Evolutionary conservation across 2,888 invertebrate species (phyloP), one percentile per base, ranked within the genome.

Genomic region (Scelioninae gen. 1): DNA sequence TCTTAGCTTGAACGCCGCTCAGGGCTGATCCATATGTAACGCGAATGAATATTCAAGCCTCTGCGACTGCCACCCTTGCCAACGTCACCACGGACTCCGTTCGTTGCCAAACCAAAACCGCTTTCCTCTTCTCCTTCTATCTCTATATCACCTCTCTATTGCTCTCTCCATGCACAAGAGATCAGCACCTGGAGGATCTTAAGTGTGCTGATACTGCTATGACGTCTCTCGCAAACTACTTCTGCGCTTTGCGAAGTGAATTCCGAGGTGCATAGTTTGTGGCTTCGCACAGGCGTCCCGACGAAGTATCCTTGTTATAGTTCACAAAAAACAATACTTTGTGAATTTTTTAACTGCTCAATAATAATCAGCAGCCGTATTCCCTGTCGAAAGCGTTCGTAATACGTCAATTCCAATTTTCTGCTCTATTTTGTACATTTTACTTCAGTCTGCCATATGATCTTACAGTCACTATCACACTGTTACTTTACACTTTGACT

Each of bases 21-120:
- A 86, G 85, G 86, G 88, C 89, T 92, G 90, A 92, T 92, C 92
- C 92, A 92, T 91, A 92, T 92, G 92, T 91, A 92, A 92, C 91
- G 79, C 88, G 89, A 91, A 92, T 92, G 91, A 92, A 92, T 92
- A 92, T 92, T 92, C 92, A 92, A 90, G 88, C 88, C 86, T 87
- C 87, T 85, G 85, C 86, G 87, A 87, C 85, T 86, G 8, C 84
- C 49, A 60, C 63, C 79, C 62, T 45, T 62, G 62, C 77, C 76
- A 87, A 85, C 86, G 87, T 86, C 87, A 83, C 83, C 83, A 83
- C 74, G 82, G 85, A 84, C 66, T 71, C 62, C 72, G 71, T 72
- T 83, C 63, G 71, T 78, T 66, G 69, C 84, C 84, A 83, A 86
- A 83, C 83, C 84, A 79, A 86, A 85, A 78, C 85, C 77, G 63